Evolutionary conservation across 2,113 vertebrate genomes (phyloP), one percentile per base, ranked within the genome.

Genomic region (Podilymbus podiceps): DNA sequence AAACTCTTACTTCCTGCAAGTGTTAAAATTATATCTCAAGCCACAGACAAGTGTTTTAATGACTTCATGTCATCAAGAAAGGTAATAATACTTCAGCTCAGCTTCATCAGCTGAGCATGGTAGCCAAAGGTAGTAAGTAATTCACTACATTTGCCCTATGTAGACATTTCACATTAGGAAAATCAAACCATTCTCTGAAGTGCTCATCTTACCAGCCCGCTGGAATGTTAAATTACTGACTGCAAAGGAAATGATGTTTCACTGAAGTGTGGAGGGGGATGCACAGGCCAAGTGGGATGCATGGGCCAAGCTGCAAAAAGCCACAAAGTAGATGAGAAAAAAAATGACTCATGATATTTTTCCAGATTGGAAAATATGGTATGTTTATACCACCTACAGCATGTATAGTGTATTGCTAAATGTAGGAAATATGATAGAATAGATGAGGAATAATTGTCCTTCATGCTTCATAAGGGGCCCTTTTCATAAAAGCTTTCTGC

Each of bases 21-120:
- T 33, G 64, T 78, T 78, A 93, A 95, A 97, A 96, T 96, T 83
- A 63, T 35, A 95, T 62, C 76, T 95, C 79, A 94, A 55, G 44
- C 72, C 78, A 86, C 8, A 75, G 33, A 95, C 52, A 93, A 93
- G 60, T 89, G 66, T 91, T 93, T 76, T 88, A 95, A 93, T 89
- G 78, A 85, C 90, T 93, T 82, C 75, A 67, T 53, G 55, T 89
- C 88, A 94, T 88, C 88, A 92, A 89, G 87, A 82, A 93, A 92
- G 46, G 72, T 88, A 86, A 44, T 93, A 66, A 47, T 89, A 85
- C 67, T 75, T 55, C 59, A 38, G 75, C 82, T 92, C 66, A 81
- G 62, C 58, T 85, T 44, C 69, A 73, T 90, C 91, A 94, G 82
- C 76, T 95, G 64, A 90, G 40, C 42, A 81, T 20, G 49, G 81